phyloP scores from a whole-genome alignment of 2,797 vertebrate genomes.

The Argentina silus region DNA sequence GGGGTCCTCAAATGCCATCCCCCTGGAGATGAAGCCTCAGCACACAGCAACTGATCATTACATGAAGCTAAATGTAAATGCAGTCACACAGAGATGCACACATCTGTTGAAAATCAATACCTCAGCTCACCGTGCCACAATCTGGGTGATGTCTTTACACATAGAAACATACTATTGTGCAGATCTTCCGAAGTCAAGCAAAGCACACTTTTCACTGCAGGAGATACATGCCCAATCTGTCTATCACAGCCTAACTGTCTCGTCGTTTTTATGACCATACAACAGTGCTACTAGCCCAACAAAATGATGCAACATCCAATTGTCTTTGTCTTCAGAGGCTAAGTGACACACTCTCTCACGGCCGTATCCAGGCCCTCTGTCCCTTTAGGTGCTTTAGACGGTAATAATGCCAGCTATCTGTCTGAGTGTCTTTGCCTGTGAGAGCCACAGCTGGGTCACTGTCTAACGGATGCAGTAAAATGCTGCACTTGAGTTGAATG shows the following conservation, averaged over 20 bases:
- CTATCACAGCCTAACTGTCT: neutral
- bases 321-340: neutral
- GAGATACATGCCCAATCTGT: too few relatives aligned
- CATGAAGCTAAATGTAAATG: too few relatives aligned
- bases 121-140: too few relatives aligned
- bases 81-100: too few relatives aligned
- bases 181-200: too few relatives aligned
- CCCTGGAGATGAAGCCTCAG: too few relatives aligned
- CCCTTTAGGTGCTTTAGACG: neutral
- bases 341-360: neutral
- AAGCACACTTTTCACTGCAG: too few relatives aligned
- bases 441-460: neutral
- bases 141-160: too few relatives aligned
- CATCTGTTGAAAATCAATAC: too few relatives aligned
- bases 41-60: too few relatives aligned
- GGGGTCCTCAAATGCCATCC: too few relatives aligned
- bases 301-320: neutral
- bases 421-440: neutral
- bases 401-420: neutral
- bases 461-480: neutral
- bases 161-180: too few relatives aligned
- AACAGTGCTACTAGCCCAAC: neutral
- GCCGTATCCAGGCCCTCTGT: neutral
- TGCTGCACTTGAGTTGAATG: neutral
- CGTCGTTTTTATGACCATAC: neutral